phyloP scores from a whole-genome alignment of 2,797 vertebrate species.

The Microctenopoma steveboyesi region DNA sequence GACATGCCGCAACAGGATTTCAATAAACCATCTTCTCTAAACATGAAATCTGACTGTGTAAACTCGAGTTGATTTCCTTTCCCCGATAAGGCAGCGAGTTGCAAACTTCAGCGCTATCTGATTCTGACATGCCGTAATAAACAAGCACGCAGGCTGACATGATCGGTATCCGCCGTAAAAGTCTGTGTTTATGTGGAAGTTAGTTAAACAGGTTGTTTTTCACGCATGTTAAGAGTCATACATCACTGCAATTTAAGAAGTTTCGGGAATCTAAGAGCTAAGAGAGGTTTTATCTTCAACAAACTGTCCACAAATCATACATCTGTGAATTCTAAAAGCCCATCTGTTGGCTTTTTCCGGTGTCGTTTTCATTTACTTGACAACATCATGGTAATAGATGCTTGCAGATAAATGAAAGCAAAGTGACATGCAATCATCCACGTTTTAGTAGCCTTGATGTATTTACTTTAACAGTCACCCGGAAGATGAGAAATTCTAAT shows the following conservation, averaged over 20 bases:
- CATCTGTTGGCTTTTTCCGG: constrained; percentile 60
- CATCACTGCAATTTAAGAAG: constrained; percentile 28
- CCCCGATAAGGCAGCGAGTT: constrained; percentile 48
- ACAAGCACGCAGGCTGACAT: constrained; percentile 22
- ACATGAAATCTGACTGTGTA: constrained; percentile 60
- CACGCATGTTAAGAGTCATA: constrained; percentile 22
- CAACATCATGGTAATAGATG: constrained; percentile 68
- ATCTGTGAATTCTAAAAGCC: constrained; percentile 64
- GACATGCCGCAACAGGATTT: constrained; percentile 68
- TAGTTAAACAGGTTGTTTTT: constrained; percentile 26
- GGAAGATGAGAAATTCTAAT: constrained; percentile 71
- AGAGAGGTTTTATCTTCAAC: constrained; percentile 43
- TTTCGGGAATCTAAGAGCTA: constrained; percentile 33
- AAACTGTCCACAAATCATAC: constrained; percentile 55
- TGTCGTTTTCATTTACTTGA: constrained; percentile 60
- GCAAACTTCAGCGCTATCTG: constrained; percentile 49
- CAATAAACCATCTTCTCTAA: constrained; percentile 71
- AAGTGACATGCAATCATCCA: constrained; percentile 75
- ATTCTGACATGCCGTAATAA: constrained; percentile 33
- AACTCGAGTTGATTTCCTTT: constrained; percentile 57
- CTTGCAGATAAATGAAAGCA: constrained; percentile 72
- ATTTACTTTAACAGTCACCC: constrained; percentile 67
- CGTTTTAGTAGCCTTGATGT: constrained; percentile 70
- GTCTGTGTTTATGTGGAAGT: constrained; percentile 34
- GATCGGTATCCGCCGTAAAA: constrained; percentile 34